A percentile compares a stretch with the other conserved stretches of the same genome.
These are phyloP conservation scores for Trileptium ribeirensis DNA, from an alignment of 2,888 invertebrate genomes.

Conservation along the genomic window DNA sequence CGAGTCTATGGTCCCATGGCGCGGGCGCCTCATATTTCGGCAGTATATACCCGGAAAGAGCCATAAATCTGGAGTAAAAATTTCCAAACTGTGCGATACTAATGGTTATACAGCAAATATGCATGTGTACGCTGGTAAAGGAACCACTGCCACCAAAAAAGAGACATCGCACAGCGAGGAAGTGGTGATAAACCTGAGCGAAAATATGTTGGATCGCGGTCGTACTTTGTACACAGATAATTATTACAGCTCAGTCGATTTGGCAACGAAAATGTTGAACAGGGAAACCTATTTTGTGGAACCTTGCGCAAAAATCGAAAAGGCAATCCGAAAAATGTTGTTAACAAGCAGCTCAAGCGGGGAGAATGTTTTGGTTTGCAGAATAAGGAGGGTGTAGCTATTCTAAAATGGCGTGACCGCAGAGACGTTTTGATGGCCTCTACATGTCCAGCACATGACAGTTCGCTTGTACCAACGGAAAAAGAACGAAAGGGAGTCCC, in stretches of 20 bases:
- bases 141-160: not conserved
- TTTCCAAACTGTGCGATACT: not conserved
- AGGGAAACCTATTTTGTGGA: conserved; percentile 38
- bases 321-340: conserved; percentile 45
- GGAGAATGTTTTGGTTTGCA: conserved; percentile 42
- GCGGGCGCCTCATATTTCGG: not conserved
- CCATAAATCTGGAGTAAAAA: not conserved
- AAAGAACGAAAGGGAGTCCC: no score
- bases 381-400: conserved; percentile 37
- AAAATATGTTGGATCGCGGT: not conserved
- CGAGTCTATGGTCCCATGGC: conserved; percentile 8
- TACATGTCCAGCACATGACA: conserved; percentile 44
- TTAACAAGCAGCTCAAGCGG: conserved; percentile 43
- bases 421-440: conserved; percentile 45
- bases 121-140: not conserved
- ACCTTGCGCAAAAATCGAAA: conserved; percentile 45
- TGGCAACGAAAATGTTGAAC: not conserved
- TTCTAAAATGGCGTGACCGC: conserved; percentile 47
- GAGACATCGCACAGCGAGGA: not conserved
- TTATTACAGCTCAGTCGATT: not conserved
- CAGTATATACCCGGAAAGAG: not conserved
- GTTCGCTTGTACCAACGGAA: not conserved
- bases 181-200: not conserved
- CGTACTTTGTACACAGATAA: not conserved
- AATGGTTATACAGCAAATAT: not conserved